Percentiles rank a stretch among this genome's conserved stretches.
These are phyloP conservation scores for Setophaga coronata DNA, from an alignment of 2,113 vertebrate species.

Conservation along the genomic window DNA sequence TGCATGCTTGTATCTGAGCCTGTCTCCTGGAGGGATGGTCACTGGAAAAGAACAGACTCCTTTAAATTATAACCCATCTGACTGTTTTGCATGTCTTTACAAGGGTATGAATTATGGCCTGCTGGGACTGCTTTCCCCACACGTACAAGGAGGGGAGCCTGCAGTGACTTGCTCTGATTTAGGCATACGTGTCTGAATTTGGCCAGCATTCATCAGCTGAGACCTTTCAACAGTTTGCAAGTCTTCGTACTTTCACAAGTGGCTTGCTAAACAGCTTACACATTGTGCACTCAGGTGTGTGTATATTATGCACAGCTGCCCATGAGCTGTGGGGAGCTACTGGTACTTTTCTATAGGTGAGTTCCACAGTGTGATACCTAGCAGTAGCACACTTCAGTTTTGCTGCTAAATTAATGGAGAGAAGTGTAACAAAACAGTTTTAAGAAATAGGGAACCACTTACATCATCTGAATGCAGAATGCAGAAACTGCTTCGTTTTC, in stretches of 20 bases:
- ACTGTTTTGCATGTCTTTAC: not conserved
- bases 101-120: not conserved
- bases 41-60: not conserved
- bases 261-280: not conserved
- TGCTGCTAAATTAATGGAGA: not conserved
- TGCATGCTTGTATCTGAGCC: not conserved
- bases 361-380: not conserved
- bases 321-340: not conserved
- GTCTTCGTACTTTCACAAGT: not conserved
- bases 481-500: not conserved
- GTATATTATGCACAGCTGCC: not conserved
- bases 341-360: not conserved
- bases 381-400: not conserved
- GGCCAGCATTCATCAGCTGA: not conserved
- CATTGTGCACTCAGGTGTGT: not conserved
- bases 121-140: not conserved
- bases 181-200: not conserved
- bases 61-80: not conserved
- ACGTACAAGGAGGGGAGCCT: not conserved
- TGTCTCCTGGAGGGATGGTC: not conserved
- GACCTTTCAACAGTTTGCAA: not conserved
- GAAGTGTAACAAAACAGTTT: not conserved
- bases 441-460: not conserved
- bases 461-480: not conserved
- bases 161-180: not conserved